Conservation (phyloP, 2,888 invertebrate species). For the Xestobium rufovillosum region DNA sequence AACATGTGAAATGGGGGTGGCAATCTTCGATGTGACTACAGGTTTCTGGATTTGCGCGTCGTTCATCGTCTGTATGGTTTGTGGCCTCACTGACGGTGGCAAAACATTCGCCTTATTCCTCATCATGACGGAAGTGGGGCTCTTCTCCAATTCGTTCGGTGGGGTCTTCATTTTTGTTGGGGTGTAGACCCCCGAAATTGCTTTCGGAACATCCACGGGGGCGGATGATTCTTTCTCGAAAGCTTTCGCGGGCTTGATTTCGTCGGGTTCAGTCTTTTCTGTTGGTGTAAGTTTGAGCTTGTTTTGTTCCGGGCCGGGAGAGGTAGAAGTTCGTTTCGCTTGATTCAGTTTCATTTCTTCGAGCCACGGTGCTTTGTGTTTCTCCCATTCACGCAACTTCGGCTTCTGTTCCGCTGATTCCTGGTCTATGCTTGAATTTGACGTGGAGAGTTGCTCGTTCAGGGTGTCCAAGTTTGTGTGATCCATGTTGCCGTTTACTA, state of each 20-base stretch:
- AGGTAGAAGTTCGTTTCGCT: slow-evolving; percentile 53
- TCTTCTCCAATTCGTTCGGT: slow-evolving; percentile 32
- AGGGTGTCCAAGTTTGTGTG: slow-evolving; percentile 20
- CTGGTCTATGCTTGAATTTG: slow-evolving; percentile 23
- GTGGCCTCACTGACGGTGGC: slow-evolving; percentile 22
- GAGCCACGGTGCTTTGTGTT: slow-evolving; percentile 72
- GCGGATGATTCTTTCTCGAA: slow-evolving; percentile 19
- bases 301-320: slow-evolving; percentile 35
- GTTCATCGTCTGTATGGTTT: slow-evolving; percentile 24
- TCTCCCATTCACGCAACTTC: slow-evolving; percentile 63
- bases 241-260: slow-evolving; percentile 11
- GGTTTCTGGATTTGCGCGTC: slow-evolving; percentile 8
- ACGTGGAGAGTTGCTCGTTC: slow-evolving; percentile 6
- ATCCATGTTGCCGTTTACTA: slow-evolving; percentile 33
- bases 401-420: slow-evolving; percentile 50
- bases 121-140: slow-evolving; percentile 18
- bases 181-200: too few relatives aligned
- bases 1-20: slow-evolving; percentile 3
- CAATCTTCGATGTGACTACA: too few relatives aligned
- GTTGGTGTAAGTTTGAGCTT: slow-evolving; percentile 30
- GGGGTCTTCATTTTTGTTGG: slow-evolving; percentile 30
- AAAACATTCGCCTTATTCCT: slow-evolving; percentile 22
- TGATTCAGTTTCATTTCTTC: slow-evolving; percentile 74
- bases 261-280: slow-evolving; percentile 36
- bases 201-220: slow-evolving; percentile 32